Conservation (phyloP, 37 sponge, comb jelly and placozoan species). For the Spongilla lacustris region DNA sequence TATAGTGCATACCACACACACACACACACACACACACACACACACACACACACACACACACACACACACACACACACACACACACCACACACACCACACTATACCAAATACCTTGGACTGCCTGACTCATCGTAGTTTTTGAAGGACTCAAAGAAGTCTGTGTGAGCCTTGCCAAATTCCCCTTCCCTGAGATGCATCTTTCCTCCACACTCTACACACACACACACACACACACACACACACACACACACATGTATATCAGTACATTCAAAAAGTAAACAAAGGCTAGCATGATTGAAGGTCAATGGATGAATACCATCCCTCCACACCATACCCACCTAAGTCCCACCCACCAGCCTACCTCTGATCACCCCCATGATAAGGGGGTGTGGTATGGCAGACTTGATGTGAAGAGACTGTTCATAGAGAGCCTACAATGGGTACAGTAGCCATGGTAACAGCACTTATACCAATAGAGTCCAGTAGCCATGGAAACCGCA, state of each 20-base stretch:
- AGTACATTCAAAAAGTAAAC: not conserved
- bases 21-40: conserved; percentile 18
- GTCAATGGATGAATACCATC: not conserved
- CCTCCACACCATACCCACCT: not conserved
- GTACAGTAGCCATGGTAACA: too few relatives aligned
- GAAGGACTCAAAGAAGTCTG: conserved; percentile 98
- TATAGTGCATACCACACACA: not conserved
- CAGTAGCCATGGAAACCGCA: too few relatives aligned
- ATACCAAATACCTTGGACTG: conserved; percentile 82
- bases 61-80: conserved; percentile 21
- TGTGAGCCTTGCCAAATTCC: conserved; percentile 93
- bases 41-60: conserved; percentile 32
- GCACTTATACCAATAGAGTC: too few relatives aligned
- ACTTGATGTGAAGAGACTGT: conserved; percentile 94
- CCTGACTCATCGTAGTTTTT: conserved; percentile 99
- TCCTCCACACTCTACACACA: conserved; percentile 91
- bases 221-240: conserved; percentile 9
- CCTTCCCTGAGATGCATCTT: conserved; percentile 98
- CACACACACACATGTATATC: conserved; percentile 2
- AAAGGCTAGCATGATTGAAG: not conserved
- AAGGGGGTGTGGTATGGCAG: conserved; percentile 98
- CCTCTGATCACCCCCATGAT: conserved; percentile 99
- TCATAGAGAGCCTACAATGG: conserved; percentile 83
- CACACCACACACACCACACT: conserved; percentile 15
- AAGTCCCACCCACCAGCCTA: not conserved